Evolutionary conservation across 2,113 vertebrate genomes (phyloP).

Genomic region (Scolopax mira): DNA sequence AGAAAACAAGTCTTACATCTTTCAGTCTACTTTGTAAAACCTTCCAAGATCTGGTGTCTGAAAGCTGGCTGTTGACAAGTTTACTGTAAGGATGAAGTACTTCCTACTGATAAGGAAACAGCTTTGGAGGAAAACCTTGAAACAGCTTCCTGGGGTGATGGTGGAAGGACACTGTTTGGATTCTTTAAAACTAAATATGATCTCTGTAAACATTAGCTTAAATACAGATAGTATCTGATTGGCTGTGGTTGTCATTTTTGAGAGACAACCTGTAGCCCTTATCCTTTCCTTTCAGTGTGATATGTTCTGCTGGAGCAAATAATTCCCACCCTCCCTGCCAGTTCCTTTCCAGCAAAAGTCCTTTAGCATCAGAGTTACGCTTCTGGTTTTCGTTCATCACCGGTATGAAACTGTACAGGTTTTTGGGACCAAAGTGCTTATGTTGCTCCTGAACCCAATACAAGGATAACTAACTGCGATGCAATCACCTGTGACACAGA

Average conservation of each 20-base stretch:
- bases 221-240: neutral
- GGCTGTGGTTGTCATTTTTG: neutral
- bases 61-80: neutral
- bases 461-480: neutral
- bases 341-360: neutral
- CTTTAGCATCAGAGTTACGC: neutral
- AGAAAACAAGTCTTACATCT: neutral
- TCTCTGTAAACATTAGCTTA: neutral
- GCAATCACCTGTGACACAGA: neutral
- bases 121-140: neutral
- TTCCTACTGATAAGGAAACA: neutral
- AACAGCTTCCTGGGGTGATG: neutral
- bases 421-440: neutral
- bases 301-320: neutral
- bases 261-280: neutral
- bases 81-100: neutral
- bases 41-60: neutral
- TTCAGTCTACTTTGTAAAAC: neutral
- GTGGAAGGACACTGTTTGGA: neutral
- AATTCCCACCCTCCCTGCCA: neutral
- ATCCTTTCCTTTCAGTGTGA: neutral
- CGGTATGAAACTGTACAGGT: neutral
- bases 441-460: neutral
- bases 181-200: neutral
- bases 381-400: neutral